Base-by-base conservation (phyloP, 2,888 invertebrate genomes). In the Rosalia funebris region DNA sequence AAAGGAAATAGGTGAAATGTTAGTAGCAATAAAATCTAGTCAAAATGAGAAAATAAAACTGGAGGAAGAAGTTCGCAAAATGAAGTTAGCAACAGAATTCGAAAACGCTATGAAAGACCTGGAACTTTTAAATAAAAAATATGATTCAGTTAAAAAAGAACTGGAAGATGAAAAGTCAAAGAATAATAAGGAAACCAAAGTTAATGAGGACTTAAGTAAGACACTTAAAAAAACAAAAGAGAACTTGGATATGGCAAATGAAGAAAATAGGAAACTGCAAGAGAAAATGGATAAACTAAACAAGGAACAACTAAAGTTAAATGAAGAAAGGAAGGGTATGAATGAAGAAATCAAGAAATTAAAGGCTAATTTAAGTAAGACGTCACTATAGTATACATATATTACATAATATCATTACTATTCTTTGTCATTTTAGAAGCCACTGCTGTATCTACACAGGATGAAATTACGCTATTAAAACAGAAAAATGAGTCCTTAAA, bases 1-100 rank as follows among this genome's bases (percentile, higher is more conserved):
- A 81, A 91, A 87, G 75, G 95, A 96, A 85, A 90, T 95, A 67
- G 89, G 90, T 88, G 87, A 89, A 80, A 82, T 88, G 75, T 82
- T 85, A 60, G 83, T 86, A 1, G 82, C 87, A 34, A 84, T 88
- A 80, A 87, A 87, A 77, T 87, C 87, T 71, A 84, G 84, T 31
- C 87, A 87, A 54, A 77, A 84, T 36, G 75, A 76, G 36, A 81
- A 81, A 50, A 82, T 83, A 19, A 81, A 84, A 67, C 80, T 84
- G 65, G 83, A 84, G 75, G 80, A 85, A 45, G 84, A 81, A 70
- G 48, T 78, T 19, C 73, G 72, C 55, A 67, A 71, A 56, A 14
- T 63, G n/a, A 71, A 74, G 57, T 39, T 62, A n/a, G 70, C 66
- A 44, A 60, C 52, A 11, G 73, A 83, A 59, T 81, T 84, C 67